phyloP scores from a whole-genome alignment of 2,113 vertebrate species.

The Malurus alboscapulatus region DNA sequence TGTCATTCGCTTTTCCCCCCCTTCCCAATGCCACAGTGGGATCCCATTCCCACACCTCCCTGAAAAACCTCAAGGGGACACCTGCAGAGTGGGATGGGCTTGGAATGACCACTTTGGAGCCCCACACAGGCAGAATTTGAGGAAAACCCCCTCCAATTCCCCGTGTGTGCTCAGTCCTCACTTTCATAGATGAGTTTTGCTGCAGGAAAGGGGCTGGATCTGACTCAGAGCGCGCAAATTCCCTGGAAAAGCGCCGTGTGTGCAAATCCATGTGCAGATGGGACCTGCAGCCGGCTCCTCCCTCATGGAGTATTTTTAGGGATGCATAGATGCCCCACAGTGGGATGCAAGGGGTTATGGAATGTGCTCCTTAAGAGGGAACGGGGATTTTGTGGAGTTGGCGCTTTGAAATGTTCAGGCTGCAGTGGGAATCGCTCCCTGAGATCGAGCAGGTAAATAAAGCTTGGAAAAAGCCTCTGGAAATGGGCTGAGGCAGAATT shows the following conservation, averaged over 20 bases:
- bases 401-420: slow-evolving; percentile 15
- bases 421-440: slow-evolving; percentile 39
- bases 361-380: neutral
- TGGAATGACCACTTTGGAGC: neutral
- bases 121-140: neutral
- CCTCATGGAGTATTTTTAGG: fast-evolving
- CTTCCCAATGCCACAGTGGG: fast-evolving
- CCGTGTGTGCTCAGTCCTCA: fast-evolving
- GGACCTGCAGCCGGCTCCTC: fast-evolving
- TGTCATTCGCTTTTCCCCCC: neutral
- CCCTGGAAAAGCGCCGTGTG: neutral
- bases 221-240: fast-evolving
- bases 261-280: neutral
- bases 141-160: neutral
- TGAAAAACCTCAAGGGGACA: neutral
- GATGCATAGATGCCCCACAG: fast-evolving
- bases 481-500: neutral
- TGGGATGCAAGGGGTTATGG: fast-evolving
- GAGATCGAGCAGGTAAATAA: slow-evolving; percentile 65
- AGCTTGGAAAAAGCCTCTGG: slow-evolving; percentile 31
- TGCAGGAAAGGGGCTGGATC: neutral
- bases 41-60: neutral
- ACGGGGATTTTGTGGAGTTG: neutral
- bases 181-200: neutral
- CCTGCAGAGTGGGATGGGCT: neutral